Evolutionary conservation across 1,140 invertebrate genomes (phyloP).

Genomic region (Octopus sinensis): DNA sequence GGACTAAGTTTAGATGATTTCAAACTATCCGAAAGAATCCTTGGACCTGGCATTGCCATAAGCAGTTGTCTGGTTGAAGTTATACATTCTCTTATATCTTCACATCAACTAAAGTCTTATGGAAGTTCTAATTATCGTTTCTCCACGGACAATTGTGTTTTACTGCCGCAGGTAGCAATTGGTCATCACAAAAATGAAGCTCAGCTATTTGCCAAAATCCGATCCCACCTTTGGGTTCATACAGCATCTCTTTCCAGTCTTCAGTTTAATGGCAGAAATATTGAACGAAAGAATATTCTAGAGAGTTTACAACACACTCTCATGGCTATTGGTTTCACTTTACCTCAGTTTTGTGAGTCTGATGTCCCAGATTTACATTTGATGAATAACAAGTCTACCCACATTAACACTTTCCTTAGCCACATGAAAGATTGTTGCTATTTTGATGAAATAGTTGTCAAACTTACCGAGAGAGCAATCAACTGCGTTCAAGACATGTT

Average conservation of each 20-base stretch:
- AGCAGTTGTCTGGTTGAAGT: background rate
- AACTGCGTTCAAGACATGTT: background rate
- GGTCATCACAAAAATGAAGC: constrained; percentile 51
- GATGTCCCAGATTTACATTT: background rate
- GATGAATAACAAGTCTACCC: background rate
- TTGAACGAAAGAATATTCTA: background rate
- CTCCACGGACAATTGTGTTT: constrained; percentile 22
- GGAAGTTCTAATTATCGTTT: background rate
- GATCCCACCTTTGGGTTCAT: constrained; percentile 61
- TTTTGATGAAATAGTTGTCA: background rate
- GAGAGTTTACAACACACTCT: background rate
- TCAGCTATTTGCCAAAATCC: constrained; percentile 53
- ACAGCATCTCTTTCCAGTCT: constrained; percentile 36
- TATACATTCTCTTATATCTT: background rate
- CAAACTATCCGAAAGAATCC: background rate
- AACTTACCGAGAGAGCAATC: background rate
- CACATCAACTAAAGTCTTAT: background rate
- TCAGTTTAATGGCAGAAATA: constrained; percentile 6
- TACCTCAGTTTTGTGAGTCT: background rate
- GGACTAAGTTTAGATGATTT: background rate
- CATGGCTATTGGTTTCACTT: background rate
- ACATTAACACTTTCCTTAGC: background rate
- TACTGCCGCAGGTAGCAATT: constrained; percentile 41
- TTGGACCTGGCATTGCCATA: background rate
- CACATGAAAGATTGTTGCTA: background rate